Evolutionary conservation across 2,888 invertebrate genomes (phyloP), one percentile per base, ranked within the genome.

Genomic region (Chrysolina oricalcia): DNA sequence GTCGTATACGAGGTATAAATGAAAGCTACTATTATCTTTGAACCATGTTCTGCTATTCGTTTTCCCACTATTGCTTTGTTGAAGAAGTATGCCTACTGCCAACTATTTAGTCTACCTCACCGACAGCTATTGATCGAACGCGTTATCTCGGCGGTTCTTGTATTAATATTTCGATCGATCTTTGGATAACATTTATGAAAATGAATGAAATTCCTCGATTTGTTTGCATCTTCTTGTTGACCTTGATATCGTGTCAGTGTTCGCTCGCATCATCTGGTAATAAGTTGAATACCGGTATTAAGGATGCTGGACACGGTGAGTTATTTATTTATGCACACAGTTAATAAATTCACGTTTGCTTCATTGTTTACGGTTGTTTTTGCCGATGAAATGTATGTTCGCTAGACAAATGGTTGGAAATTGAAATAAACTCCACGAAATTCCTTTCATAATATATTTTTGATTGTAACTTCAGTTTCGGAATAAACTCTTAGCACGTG

Each of bases 21-120:
- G 80, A 80, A 80, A 80, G 78, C 78, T 74, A 70, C 78, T 74
- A 70, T 77, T 81, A 75, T 79, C 67, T 76, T 62, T 56, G 64
- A 70, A 73, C 76, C 68, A 76, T 73, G 73, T 73, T 76, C 76
- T 66, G 68, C 43, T 75, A 75, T 66, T 73, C 73, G 78, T 78
- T 77, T 81, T 81, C 81, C 78, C 78, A 78, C 80, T 77, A 72
- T 41, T 27, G 56, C 21, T 46, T 53, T 62, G 66, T 21, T 27
- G 50, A 73, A 53, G 65, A 65, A 63, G 68, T 70, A 70, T 53
- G 53, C 53, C 53, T 53, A 35, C 35, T 35, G 35, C 4, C 35
- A 35, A 53, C 21, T 68, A 73, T 70, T 73, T 73, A 76, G 73
- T 76, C 64, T 71, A 76, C 69, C 65, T 71, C 46, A 48, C 69